Base-by-base conservation (phyloP, 2,888 invertebrate species). In the Cantharis rustica region DNA sequence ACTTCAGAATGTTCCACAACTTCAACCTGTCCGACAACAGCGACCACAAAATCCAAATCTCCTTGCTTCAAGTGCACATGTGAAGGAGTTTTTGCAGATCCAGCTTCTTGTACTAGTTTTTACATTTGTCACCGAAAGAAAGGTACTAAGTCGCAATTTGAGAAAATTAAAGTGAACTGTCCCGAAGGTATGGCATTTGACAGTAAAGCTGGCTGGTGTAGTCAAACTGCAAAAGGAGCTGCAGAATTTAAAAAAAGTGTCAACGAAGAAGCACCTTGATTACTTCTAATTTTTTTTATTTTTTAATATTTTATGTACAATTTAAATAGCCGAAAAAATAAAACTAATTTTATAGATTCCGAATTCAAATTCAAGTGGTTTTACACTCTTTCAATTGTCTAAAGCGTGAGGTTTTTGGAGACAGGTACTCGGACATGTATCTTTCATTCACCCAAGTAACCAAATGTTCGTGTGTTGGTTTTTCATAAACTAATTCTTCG, bases 21-120 rank as follows among this genome's bases (percentile, higher is more conserved):
- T 16, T 63, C 63, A 10, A 17, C 63, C 16, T 63, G 63, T 63
- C 63, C 63, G 17, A 63, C 63, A 63, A 63, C 16, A 11, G 26
- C 16, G 4, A 63, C 63, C 16, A 13, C 16, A 11, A 16, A 63
- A 63, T 2, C 64, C 20, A 66, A 23, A 20, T n/a, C 64, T 1
- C 20, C 17, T 20, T 68, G 68, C 17, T 77, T 77, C 47, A 61
- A 72, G 10, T 71, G 62, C 13, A 69, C 71, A 17, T 63, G 64
- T 1, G 77, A 77, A 47, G 77, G 77, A 3, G 62, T 72, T 4
- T 77, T 75, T 75, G 69, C 77, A 3, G 69, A 77, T 66, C 77
- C 77, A 13, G 47, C 69, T 13, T 64, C 31, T 15, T 69, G 72
- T 9, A 71, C 69, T 15, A 47, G 63, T 20, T 77, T 77, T 61